Conservation (phyloP, 2,113 vertebrate genomes). For the Festucalex cinctus region DNA sequence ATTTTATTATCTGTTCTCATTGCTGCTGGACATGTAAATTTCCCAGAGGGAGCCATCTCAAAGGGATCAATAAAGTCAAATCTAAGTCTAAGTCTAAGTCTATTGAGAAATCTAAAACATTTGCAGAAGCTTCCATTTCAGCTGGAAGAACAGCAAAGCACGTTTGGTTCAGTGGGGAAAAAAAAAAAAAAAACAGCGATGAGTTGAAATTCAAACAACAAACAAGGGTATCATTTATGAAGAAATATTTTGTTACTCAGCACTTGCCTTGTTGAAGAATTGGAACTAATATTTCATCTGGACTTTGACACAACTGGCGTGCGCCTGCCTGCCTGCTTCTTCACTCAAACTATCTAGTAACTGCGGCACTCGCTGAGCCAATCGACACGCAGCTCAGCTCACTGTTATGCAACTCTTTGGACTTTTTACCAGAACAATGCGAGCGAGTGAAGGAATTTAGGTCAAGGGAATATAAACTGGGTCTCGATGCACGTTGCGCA, state of each 20-base stretch:
- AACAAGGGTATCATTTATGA: not conserved
- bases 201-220: too few species aligned
- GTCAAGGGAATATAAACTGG: conserved; percentile 68
- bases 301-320: not conserved
- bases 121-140: not conserved
- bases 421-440: conserved; percentile 51
- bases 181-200: conserved; percentile 13
- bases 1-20: too few species aligned
- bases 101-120: not conserved
- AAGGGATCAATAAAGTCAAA: too few species aligned
- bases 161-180: conserved; percentile 6
- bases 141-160: conserved; percentile 12
- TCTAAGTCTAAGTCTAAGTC: too few species aligned
- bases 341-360: conserved; percentile 23
- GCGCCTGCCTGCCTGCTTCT: conserved; percentile 26
- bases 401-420: conserved; percentile 58
- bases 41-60: too few species aligned
- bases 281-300: conserved; percentile 2
- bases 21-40: too few species aligned
- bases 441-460: conserved; percentile 68
- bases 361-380: conserved; percentile 20
- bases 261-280: not conserved
- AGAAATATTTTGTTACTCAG: not conserved
- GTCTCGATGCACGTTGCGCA: conserved; percentile 25
- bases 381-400: conserved; percentile 34